Base-by-base conservation (phyloP, 2,113 vertebrate genomes). In the Atractosteus spatula region DNA sequence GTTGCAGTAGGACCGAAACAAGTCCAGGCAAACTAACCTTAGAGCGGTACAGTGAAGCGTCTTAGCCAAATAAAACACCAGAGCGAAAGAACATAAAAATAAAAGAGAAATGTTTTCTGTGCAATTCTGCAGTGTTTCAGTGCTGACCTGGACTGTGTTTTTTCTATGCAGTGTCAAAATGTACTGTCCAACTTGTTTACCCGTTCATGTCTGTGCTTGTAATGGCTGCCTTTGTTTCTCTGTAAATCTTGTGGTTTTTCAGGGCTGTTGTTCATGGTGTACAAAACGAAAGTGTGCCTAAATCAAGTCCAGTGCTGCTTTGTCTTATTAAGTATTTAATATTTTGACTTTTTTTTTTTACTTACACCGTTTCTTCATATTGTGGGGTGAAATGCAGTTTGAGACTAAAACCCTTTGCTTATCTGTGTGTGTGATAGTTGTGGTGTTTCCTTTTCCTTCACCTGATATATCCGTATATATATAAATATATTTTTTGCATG, bases 161-260 rank as follows among this genome's bases (percentile, higher is more conserved):
- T 91, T 93, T 93, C 96, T 95, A 91, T 94, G 94, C 95, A 94
- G 93, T 94, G 94, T 96, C 93, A 89, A 93, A 73, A 85, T 88
- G 79, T 86, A 82, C 80, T 75, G 92, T 90, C 87, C 79, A 85
- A 85, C 76, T 86, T 83, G 89, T 93, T 89, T 87, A 85, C 87
- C 88, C 89, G 93, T 90, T 88, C 90, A 86, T 94, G 91, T 94
- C 87, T 84, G 92, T 93, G 94, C 92, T 94, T 93, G 94, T 95
- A 90, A 89, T 17, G 92, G 93, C 93, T 90, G 88, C 90, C 86
- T 86, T 75, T 74, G 90, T 95, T 93, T 85, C 84, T 90, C 88
- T 93, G 92, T 95, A 90, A 90, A 93, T 89, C 81, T 88, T 81
- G 89, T 92, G 91, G 88, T 85, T 91, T 88, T 92, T 91, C 92